A percentile compares a stretch with the other conserved stretches of the same genome.
Conservation (phyloP, 2,113 vertebrate genomes). For the Plectropomus leopardus region DNA sequence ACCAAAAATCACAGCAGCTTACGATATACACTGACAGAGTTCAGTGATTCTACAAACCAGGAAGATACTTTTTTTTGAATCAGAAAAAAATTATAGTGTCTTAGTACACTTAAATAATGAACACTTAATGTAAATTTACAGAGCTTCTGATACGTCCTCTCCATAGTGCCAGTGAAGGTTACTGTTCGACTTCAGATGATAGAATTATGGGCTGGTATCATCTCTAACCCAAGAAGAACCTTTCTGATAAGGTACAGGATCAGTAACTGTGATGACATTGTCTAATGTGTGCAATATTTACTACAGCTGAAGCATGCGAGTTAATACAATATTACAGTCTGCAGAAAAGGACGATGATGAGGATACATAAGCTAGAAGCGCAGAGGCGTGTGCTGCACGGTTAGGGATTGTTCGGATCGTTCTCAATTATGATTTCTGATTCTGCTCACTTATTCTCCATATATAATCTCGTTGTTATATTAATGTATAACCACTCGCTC, state of each 20-base stretch:
- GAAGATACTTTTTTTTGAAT: conserved; percentile 22
- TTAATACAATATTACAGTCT: conserved; percentile 46
- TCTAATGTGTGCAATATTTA: conserved; percentile 42
- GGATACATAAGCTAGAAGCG: conserved; percentile 40
- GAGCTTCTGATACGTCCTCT: conserved; percentile 21
- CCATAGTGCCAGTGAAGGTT: conserved; percentile 34
- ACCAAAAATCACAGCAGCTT: conserved; percentile 52
- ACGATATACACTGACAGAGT: conserved; percentile 36
- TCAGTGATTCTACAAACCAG: conserved; percentile 49
- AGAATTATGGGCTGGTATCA: neutral
- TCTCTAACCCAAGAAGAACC: neutral
- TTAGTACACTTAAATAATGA: conserved; percentile 32
- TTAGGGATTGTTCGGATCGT: conserved; percentile 23
- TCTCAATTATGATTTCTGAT: conserved; percentile 59
- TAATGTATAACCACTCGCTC: neutral
- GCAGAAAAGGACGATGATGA: conserved; percentile 32
- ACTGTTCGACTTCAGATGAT: conserved; percentile 38
- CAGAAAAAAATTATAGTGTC: conserved; percentile 35
- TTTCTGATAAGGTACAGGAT: conserved; percentile 22
- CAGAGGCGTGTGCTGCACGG: conserved; percentile 1
- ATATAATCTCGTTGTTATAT: neutral
- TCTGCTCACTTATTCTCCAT: conserved; percentile 33
- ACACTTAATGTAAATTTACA: conserved; percentile 30
- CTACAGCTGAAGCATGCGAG: conserved; percentile 68
- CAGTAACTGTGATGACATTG: conserved; percentile 35